Percentiles rank a stretch among this genome's conserved stretches.
Evolutionary conservation across 2,797 vertebrate species (phyloP).

Genomic region (Luscinia luscinia): DNA sequence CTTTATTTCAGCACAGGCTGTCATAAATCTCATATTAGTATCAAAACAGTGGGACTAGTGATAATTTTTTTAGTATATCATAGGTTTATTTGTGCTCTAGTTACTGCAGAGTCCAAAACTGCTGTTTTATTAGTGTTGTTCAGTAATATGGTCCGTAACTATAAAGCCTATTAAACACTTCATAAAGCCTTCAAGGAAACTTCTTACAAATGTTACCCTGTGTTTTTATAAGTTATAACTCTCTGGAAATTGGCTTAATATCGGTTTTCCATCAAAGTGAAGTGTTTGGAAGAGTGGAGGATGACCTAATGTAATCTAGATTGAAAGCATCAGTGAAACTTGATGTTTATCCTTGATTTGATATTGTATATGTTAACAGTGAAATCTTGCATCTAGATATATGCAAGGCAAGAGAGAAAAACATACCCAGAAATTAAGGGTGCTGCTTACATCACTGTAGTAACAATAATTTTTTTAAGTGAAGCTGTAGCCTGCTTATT

Average conservation of each 20-base stretch:
- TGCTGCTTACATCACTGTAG: not conserved
- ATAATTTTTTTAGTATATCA: not conserved
- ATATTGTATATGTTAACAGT: not conserved
- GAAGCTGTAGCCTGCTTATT: not conserved
- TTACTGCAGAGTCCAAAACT: constrained; percentile 25
- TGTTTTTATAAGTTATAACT: constrained; percentile 31
- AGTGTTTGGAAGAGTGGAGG: not conserved
- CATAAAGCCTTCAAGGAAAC: constrained; percentile 46
- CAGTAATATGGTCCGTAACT: constrained; percentile 31
- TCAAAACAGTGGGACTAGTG: not conserved
- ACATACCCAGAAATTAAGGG: not conserved
- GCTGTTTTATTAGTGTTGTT: constrained; percentile 36
- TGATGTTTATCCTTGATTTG: not conserved
- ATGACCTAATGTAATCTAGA: constrained; percentile 1
- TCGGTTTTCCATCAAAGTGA: constrained; percentile 20
- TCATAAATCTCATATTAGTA: not conserved
- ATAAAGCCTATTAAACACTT: constrained; percentile 55
- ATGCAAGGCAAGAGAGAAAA: not conserved
- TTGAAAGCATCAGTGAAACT: not conserved
- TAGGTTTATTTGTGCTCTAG: not conserved
- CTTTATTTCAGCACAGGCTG: not conserved
- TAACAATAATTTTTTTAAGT: not conserved
- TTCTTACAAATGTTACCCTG: not conserved
- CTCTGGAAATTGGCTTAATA: constrained; percentile 26
- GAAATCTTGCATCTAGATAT: not conserved